Base-by-base conservation (phyloP, 1,140 invertebrate genomes). In the Orussus abietinus region DNA sequence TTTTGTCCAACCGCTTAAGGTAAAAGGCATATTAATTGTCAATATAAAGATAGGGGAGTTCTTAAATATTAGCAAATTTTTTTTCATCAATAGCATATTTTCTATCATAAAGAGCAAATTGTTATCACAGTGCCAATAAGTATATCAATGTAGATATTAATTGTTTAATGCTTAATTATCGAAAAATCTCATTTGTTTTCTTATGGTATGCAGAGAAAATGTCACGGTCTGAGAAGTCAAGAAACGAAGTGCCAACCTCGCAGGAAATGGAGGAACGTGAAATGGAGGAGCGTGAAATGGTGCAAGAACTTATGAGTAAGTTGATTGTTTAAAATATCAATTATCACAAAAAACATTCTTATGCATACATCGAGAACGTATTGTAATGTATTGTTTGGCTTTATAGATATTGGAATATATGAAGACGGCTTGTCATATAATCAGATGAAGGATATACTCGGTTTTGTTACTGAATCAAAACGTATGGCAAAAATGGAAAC, bases 231-330 rank as follows among this genome's bases (percentile, higher is more conserved):
- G 22, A 25, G n/a, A 25, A n/a, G n/a, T 7, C 6, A 7, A 25
- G n/a, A n/a, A 25, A 6, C 22, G 22, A 25, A 25, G 6, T n/a
- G n/a, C n/a, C n/a, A 25, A 25, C 33, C 1, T 5, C 12, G 10
- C 15, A 19, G 17, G 33, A 36, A 7, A 36, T 36, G 5, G n/a
- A n/a, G n/a, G n/a, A n/a, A n/a, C n/a, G n/a, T n/a, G n/a, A n/a
- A n/a, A n/a, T n/a, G n/a, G 43, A 59, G 22, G 39, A 36, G 9
- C 55, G 55, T 22, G 36, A 57, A 36, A 51, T 59, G 50, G 53
- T 42, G 20, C 32, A 49, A 15, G 37, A 50, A 21, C 42, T 62
- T 5, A 35, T 30, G 30, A 45, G 59, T 62, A 53, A 43, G 30
- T 26, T n/a, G 19, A 36, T n/a, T 21, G 15, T 22, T 29, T 37